Base-by-base conservation (phyloP, 2,888 invertebrate genomes). In the Koerneria pararmatus region DNA sequence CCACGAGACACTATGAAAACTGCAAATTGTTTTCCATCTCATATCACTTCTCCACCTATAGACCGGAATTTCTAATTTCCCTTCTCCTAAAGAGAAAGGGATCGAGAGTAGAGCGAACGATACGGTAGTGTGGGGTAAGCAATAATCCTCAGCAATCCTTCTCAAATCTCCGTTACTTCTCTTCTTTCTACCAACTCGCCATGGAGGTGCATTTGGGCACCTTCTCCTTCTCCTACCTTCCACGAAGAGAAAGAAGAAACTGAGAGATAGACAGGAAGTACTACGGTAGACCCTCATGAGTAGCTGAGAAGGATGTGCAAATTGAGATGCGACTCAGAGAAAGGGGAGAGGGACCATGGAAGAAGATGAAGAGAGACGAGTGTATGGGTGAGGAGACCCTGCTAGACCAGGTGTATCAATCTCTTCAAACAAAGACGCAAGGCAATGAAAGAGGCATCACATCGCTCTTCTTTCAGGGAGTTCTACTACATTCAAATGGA, bases 401-500 rank as follows among this genome's bases (percentile, higher is more conserved):
- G 34, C 48, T 22, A 48, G 49, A 19, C 19, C 46, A 22, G 19
- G 53, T 15, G 61, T 27, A 22, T 53, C 19, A 11, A 22, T 53
- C 11, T 53, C 32, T 35, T 34, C 35, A 61, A 49, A 48, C 35
- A 61, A 48, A 29, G 37, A 34, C 48, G 37, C 35, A 58, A 41
- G 24, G 29, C 6, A 31, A 32, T 15, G n/a, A 41, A 31, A 59
- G 37, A 35, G 15, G 8, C 41, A 58, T 11, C 37, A 35, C 22
- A 27, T 46, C 6, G 4, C 29, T 41, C 31, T 4, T 22, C 58
- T 84, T 84, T 34, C 83, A 99, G 98, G 87, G 98, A 98, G 88
- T 98, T 99, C 88, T 98, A 94, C 89, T 98, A 99, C 88, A 98
- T 98, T 85, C 98, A 99, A 88, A 99, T 98, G 97, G 98, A 99